Conservation (phyloP, 2,888 invertebrate species). For the Emmelina monodactyla region DNA sequence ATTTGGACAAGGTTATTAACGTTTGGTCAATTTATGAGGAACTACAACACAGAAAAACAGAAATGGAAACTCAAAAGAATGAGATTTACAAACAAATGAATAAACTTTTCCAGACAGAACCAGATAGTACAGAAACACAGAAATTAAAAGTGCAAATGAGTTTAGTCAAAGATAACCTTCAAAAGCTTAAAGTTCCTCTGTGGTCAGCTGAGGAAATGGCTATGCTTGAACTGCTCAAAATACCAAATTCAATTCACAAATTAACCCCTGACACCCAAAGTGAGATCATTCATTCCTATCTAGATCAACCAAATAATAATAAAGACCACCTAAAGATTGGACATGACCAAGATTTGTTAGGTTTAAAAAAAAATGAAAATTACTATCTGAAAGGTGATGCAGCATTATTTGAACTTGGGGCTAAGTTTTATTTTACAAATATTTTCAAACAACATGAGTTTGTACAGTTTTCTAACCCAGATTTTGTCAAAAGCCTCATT, state of each 20-base stretch:
- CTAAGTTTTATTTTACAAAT: slow-evolving; percentile 59
- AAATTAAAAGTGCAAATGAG: slow-evolving; percentile 64
- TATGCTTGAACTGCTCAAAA: slow-evolving; percentile 66
- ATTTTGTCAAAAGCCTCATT: slow-evolving; percentile 78
- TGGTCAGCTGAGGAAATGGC: slow-evolving; percentile 79
- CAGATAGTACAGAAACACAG: slow-evolving; percentile 43
- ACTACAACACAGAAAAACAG: slow-evolving; percentile 52
- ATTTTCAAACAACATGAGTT: slow-evolving; percentile 55
- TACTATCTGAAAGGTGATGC: slow-evolving; percentile 74
- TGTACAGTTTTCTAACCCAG: slow-evolving; percentile 75
- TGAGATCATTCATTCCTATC: slow-evolving; percentile 30
- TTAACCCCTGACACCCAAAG: slow-evolving; percentile 62
- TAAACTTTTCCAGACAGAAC: slow-evolving; percentile 35
- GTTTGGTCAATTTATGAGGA: slow-evolving; percentile 70
- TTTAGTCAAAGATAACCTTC: slow-evolving; percentile 69
- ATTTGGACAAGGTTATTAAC: slow-evolving; percentile 63
- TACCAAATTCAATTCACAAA: slow-evolving; percentile 75
- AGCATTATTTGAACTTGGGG: slow-evolving; percentile 73
- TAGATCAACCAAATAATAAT: slow-evolving; percentile 27
- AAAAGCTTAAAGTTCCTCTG: slow-evolving; percentile 66
- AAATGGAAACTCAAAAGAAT: slow-evolving; percentile 58
- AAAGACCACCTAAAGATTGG: slow-evolving; percentile 68
- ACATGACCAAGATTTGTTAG: slow-evolving; percentile 51
- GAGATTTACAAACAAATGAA: slow-evolving; percentile 57
- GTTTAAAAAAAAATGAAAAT: slow-evolving; percentile 64